Evolutionary conservation across 2,888 invertebrate genomes (phyloP).

Genomic region (Odontocolon sp.): DNA sequence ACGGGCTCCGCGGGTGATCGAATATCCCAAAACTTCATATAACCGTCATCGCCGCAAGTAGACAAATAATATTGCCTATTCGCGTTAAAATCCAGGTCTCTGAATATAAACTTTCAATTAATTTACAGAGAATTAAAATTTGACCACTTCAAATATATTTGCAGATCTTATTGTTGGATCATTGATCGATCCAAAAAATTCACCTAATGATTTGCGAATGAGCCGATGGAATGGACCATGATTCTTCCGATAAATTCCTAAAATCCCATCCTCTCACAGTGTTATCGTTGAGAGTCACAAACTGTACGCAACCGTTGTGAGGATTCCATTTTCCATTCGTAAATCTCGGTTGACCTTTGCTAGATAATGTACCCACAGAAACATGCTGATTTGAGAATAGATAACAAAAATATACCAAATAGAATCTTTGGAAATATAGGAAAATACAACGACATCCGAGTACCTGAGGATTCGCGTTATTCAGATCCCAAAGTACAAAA

Average conservation of each 20-base stretch:
- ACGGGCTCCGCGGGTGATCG: conserved; percentile 91
- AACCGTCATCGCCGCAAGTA: conserved; percentile 97
- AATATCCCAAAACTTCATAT: conserved; percentile 97
- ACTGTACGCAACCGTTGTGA: conserved; percentile 92
- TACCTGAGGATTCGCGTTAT: conserved; percentile 80
- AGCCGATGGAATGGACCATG: conserved; percentile 92
- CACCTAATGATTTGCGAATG: conserved; percentile 91
- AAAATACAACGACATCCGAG: background rate
- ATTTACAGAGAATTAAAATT: conserved; percentile 6
- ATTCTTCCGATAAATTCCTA: conserved; percentile 87
- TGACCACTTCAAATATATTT: conserved; percentile 10
- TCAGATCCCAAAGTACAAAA: conserved; percentile 89
- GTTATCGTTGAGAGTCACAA: conserved; percentile 93
- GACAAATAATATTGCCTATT: conserved; percentile 97
- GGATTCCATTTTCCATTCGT: conserved; percentile 97
- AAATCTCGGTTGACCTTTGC: conserved; percentile 89
- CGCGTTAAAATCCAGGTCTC: conserved; percentile 98
- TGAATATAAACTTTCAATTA: conserved; percentile 60
- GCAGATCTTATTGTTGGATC: too few species aligned
- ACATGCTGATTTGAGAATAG: conserved; percentile 69
- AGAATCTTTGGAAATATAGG: background rate
- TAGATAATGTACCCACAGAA: conserved; percentile 81
- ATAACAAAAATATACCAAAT: background rate
- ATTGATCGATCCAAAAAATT: too few species aligned
- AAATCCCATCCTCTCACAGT: conserved; percentile 94